These are phyloP conservation scores for Ophraella communa DNA, from an alignment of 2,888 invertebrate species.

Conservation along the genomic window DNA sequence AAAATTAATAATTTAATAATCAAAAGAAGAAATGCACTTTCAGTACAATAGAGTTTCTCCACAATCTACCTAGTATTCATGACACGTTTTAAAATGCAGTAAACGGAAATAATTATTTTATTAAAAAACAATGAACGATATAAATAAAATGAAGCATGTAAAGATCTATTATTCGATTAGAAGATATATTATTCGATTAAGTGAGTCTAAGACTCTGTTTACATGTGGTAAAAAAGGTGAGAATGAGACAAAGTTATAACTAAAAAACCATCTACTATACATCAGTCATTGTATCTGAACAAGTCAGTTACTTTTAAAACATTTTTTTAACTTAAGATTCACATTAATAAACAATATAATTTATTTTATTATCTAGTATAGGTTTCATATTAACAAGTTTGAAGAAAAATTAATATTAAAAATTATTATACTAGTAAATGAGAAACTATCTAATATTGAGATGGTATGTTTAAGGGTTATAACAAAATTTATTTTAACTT, in stretches of 20 bases:
- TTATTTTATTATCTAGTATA: background rate
- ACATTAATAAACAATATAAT: background rate
- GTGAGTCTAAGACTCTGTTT: background rate
- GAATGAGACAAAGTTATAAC: slow-evolving; percentile 27
- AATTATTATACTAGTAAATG: background rate
- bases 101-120: background rate
- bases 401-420: background rate
- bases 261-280: slow-evolving; percentile 22
- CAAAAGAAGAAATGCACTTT: too few species aligned
- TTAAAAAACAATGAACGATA: slow-evolving; percentile 21
- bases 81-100: background rate
- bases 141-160: slow-evolving; percentile 21
- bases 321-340: slow-evolving; percentile 3
- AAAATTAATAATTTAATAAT: too few species aligned
- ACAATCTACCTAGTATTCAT: background rate
- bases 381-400: background rate
- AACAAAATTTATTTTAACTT: too few species aligned
- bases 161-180: too few species aligned
- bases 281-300: slow-evolving; percentile 27
- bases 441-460: background rate
- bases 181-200: background rate
- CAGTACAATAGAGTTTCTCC: too few species aligned
- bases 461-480: too few species aligned
- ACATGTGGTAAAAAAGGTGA: slow-evolving; percentile 25
- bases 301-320: slow-evolving; percentile 7